Base-by-base conservation (phyloP, 2,888 invertebrate species). In the Tetranychus piercei region DNA sequence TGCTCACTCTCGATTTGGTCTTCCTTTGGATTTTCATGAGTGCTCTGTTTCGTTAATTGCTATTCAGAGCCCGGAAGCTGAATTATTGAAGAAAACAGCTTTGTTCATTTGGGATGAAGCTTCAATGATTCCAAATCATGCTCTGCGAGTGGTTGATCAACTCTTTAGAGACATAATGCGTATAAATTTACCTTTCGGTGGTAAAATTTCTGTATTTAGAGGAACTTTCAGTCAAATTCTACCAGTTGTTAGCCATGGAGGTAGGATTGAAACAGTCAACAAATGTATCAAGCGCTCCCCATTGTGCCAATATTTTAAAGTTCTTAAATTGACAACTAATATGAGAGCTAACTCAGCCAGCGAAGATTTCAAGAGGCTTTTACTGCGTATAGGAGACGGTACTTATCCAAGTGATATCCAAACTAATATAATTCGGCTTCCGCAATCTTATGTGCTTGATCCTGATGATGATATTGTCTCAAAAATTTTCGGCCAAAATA, bases 191-290 rank as follows among this genome's bases (percentile, higher is more conserved):
- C 76, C 74, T 44, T 77, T 77, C 74, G 77, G 75, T 20, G 76
- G 76, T 23, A 76, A 76, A 74, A 64, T 65, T 6, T 44, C 77
- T 6, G 44, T 78, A 23, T 43, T 77, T 5, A 76, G 76, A 5
- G 77, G 77, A 6, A 77, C 75, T 45, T 77, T 77, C 71, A 11
- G 77, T 1, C 76, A 77, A 75, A 73, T 69, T 11, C 73, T 76
- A 1, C 75, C 77, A 11, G 75, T 77, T 9, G 23, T 76, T 22
- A 43, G 15, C 6, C 45, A 44, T 65, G 76, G 76, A 34, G 74
- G 22, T 18, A 1, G 67, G 23, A 65, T 73, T 45, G 23, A 71
- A n/a, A 70, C 71, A 18, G 55, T 75, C 65, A 22, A 74, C 7
- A 71, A 55, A 11, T 73, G 74, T 20, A 55, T 78, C 6, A 76